Evolutionary conservation across 2,797 vertebrate species (phyloP).

Genomic region (Sebastes itinus): DNA sequence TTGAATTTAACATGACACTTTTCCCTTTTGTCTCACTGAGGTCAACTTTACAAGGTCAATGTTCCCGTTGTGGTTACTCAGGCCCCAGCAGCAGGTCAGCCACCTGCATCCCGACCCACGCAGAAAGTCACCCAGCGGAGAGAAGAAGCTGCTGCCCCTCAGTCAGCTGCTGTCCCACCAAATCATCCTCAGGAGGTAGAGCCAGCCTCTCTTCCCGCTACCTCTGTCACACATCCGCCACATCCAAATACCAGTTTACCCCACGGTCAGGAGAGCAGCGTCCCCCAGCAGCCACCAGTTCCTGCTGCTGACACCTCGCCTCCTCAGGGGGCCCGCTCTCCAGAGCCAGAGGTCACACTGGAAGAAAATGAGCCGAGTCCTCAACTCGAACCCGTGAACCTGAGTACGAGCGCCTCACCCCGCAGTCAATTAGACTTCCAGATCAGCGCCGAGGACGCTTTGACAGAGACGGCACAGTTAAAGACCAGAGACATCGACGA

Average conservation of each 20-base stretch:
- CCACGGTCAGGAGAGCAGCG: slow-evolving; percentile 15
- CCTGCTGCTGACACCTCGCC: slow-evolving; percentile 28
- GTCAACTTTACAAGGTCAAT: slow-evolving; percentile 94
- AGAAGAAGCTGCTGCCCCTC: slow-evolving; percentile 58
- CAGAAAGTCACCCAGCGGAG: slow-evolving; percentile 79
- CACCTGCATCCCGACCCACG: slow-evolving; percentile 70
- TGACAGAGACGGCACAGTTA: slow-evolving; percentile 11
- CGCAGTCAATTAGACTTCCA: slow-evolving; percentile 63
- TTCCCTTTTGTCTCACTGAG: slow-evolving; percentile 70
- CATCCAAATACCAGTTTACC: slow-evolving; percentile 1
- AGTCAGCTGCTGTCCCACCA: slow-evolving; percentile 32
- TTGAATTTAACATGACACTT: neutral
- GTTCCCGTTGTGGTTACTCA: slow-evolving; percentile 93
- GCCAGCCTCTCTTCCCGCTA: slow-evolving; percentile 33
- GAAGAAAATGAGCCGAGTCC: slow-evolving; percentile 72
- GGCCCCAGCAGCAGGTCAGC: slow-evolving; percentile 81
- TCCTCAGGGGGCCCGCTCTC: slow-evolving; percentile 26
- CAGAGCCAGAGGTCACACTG: slow-evolving; percentile 57
- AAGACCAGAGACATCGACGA: slow-evolving; percentile 70
- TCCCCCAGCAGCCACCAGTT: slow-evolving; percentile 22
- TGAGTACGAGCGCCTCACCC: slow-evolving; percentile 47
- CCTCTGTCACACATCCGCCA: slow-evolving; percentile 16
- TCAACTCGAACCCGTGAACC: slow-evolving; percentile 65
- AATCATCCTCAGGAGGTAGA: slow-evolving; percentile 56
- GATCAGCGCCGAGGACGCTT: slow-evolving; percentile 38